Evolutionary conservation across 2,888 invertebrate species (phyloP), one percentile per base, ranked within the genome.

Genomic region (Monochamus alternatus): DNA sequence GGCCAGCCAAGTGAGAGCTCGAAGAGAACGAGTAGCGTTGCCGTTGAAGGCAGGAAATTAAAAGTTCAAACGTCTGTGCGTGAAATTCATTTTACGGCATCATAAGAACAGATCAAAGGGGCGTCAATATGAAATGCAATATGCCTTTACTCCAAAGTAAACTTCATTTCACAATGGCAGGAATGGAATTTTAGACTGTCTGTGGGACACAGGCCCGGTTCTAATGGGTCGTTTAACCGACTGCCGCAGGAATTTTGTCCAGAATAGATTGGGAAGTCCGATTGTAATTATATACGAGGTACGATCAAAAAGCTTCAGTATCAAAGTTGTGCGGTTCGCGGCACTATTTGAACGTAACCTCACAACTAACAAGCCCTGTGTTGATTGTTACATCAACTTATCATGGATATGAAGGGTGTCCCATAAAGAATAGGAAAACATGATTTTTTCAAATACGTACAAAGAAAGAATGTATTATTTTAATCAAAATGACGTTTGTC

Each of bases 21-120:
- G 66, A 73, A 10, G 59, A 66, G 59, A 73, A 44, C 22, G 7
- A 30, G 70, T 31, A 67, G 73, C 55, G n/a, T n/a, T 84, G 85
- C 78, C 79, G 78, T 80, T 83, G 84, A 78, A 83, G 81, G 84
- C 86, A 86, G 86, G 86, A 86, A 86, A 86, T 86, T 86, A 86
- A 86, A 85, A 85, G 83, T 84, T 86, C 85, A 83, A 85, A 85
- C 84, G 83, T 80, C 81, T 82, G 81, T 82, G 85, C 83, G 82
- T 83, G 81, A 82, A 82, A 83, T 81, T 81, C 82, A 82, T 82
- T 82, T 83, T 80, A 68, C 76, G 69, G 75, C 72, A 72, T 79
- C 76, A 75, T 74, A 77, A 79, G 77, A 77, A 78, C 73, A 81
- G 83, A 83, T 83, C 83, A 83, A 83, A 83, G 81, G 66, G 75